phyloP scores from a whole-genome alignment of 2,113 vertebrate species.

The Mustelus asterias region DNA sequence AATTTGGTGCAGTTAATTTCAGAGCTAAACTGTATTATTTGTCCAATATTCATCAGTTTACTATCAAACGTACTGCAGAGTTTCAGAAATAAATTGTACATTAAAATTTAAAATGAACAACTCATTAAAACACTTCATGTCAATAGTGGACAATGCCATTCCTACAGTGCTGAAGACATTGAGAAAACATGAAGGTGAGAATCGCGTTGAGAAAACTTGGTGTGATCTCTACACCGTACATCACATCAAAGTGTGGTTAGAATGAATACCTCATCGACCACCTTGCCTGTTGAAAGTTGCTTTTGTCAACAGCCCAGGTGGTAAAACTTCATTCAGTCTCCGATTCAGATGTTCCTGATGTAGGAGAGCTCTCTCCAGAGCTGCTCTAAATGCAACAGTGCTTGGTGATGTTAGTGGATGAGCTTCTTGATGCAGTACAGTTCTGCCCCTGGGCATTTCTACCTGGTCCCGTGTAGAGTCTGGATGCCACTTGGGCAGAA shows the following conservation, averaged over 20 bases:
- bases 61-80: not conserved
- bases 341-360: not conserved
- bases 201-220: not conserved
- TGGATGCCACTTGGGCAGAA: not conserved
- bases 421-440: not conserved
- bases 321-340: not conserved
- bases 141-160: not conserved
- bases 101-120: not conserved
- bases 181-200: not conserved
- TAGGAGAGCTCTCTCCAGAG: not conserved
- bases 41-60: not conserved
- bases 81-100: not conserved
- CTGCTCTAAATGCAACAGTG: not conserved
- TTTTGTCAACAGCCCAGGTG: not conserved
- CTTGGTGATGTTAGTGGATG: not conserved
- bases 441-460: not conserved
- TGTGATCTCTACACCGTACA: not conserved
- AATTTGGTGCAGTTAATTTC: not conserved
- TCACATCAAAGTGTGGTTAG: not conserved
- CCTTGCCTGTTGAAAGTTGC: not conserved
- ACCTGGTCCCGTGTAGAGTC: not conserved
- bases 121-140: not conserved
- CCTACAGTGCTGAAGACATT: not conserved
- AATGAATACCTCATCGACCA: not conserved
- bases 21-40: not conserved